Conservation (phyloP, 2,888 invertebrate genomes). For the Tenodera sinensis region DNA sequence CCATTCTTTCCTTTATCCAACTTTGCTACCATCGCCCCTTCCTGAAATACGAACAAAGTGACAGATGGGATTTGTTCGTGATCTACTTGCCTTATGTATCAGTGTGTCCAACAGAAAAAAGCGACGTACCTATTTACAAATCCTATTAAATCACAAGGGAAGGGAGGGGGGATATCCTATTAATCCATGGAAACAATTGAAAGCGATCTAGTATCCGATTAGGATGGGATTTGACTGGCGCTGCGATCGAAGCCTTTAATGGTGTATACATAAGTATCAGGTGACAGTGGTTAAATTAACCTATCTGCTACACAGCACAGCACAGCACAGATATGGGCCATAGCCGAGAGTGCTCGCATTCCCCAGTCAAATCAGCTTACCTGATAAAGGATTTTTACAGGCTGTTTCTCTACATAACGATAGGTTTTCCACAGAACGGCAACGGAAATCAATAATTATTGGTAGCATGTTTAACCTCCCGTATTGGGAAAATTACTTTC, state of each 20-base stretch:
- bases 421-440: not conserved
- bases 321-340: not conserved
- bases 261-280: not conserved
- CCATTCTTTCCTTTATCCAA: not conserved
- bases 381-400: not conserved
- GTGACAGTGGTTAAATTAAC: not conserved
- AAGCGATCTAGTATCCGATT: not conserved
- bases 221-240: not conserved
- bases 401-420: not conserved
- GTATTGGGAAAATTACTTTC: too few relatives aligned
- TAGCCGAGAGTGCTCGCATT: not conserved
- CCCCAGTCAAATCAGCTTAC: not conserved
- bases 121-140: not conserved
- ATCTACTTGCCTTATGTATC: not conserved
- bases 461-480: not conserved
- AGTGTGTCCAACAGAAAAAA: not conserved
- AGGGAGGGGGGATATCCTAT: not conserved
- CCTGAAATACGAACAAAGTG: not conserved
- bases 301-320: not conserved
- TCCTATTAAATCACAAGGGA: not conserved
- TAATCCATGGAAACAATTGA: not conserved
- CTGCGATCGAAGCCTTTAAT: not conserved
- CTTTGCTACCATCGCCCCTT: not conserved
- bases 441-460: not conserved
- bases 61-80: not conserved